Evolutionary conservation across 2,888 invertebrate species (phyloP).

Genomic region (Rhyacophila evoluta): DNA sequence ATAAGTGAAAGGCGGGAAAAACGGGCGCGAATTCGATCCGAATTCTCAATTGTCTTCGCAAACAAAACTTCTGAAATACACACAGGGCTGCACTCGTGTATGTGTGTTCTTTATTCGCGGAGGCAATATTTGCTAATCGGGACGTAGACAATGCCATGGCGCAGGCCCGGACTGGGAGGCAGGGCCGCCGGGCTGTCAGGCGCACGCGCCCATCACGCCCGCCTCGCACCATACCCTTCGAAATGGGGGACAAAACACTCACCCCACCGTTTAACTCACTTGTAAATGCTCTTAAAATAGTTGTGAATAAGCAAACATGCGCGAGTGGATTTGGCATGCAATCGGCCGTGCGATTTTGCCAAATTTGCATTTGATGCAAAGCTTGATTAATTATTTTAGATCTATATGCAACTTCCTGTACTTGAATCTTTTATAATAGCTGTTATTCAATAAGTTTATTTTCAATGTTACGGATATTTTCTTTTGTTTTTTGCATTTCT

Average conservation of each 20-base stretch:
- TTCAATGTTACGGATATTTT: neutral
- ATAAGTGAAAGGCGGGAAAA: neutral
- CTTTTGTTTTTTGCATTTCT: neutral
- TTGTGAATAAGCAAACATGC: slow-evolving; percentile 28
- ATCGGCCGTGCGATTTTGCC: slow-evolving; percentile 39
- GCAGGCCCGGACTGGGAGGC: slow-evolving; percentile 20
- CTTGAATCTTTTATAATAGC: neutral
- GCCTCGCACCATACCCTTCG: neutral
- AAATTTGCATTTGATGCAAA: slow-evolving; percentile 37
- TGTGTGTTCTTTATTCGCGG: slow-evolving; percentile 6
- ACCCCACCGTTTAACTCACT: slow-evolving; percentile 24
- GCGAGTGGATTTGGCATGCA: slow-evolving; percentile 50
- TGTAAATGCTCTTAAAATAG: slow-evolving; percentile 35
- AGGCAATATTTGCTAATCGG: slow-evolving; percentile 47
- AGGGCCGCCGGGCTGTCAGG: slow-evolving; percentile 35
- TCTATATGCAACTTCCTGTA: neutral
- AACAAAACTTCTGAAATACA: slow-evolving; percentile 32
- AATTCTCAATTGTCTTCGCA: slow-evolving; percentile 35
- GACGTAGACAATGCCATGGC: slow-evolving; percentile 31
- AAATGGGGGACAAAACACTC: neutral
- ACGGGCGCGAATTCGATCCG: neutral
- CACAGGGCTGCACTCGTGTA: neutral
- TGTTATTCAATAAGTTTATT: neutral
- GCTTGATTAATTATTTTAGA: slow-evolving; percentile 17
- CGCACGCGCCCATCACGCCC: slow-evolving; percentile 38